Base-by-base conservation (phyloP, 2,113 vertebrate genomes). In the Antennarius striatus region DNA sequence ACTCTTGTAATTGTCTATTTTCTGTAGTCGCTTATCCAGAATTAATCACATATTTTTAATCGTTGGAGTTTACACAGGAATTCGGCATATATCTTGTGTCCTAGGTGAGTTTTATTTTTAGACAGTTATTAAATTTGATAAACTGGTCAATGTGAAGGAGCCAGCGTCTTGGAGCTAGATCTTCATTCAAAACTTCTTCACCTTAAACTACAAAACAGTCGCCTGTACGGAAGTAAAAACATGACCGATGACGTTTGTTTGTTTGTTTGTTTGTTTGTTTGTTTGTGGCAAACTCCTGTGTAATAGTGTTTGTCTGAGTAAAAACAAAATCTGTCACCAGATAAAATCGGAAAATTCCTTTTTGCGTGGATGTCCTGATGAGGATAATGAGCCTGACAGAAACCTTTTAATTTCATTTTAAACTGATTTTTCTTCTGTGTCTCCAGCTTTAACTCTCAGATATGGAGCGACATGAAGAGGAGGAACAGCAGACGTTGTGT, bases 401-500 rank as follows among this genome's bases (percentile, higher is more conserved):
- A 22, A 22, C 22, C 75, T 55, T 11, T 36, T 74, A 61, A 74
- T 16, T 28, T 6, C 48, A 53, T n/a, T 51, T 36, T 40, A 40
- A 14, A 2, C 17, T 32, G 57, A 15, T 66, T 53, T 57, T 63
- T 4, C 52, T 13, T 58, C 10, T 29, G 11, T 64, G n/a, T n/a
- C 6, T 42, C 2, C 14, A 85, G 83, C 47, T 56, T 55, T 83
- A 65, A 56, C 16, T 54, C 58, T 68, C 45, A 56, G 39, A 63
- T 8, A 93, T 92, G 91, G 91, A 90, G 7, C 40, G 68, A 5
- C 71, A 7, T 1, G 62, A 16, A 6, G 79, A 67, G 14, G 54
- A 49, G 28, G 62, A 16, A 7, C 78, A 67, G 12, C 52, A 63
- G 3, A 63, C 49, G 28, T 40, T 61, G 51, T 77, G 73, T 74